Conservation (phyloP, 2,888 invertebrate species). For the Rotaria magnacalcarata region DNA sequence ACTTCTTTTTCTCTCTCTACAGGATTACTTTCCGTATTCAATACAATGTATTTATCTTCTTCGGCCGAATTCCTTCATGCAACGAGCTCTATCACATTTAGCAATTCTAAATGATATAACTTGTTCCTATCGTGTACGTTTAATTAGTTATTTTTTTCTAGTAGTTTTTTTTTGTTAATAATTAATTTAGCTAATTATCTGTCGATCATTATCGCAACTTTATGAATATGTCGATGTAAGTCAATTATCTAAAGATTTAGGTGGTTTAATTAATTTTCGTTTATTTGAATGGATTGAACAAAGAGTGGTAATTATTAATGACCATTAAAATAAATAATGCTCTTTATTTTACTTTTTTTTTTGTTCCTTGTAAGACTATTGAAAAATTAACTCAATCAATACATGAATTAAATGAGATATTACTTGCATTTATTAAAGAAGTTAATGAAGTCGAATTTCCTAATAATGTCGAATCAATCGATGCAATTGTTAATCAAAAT, state of each 20-base stretch:
- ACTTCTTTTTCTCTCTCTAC: constrained; percentile 49
- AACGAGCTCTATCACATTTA: constrained; percentile 78
- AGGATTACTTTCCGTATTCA: constrained; percentile 87
- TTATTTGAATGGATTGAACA: constrained; percentile 95
- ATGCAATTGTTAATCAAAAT: constrained; percentile 54
- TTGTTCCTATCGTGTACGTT: not conserved
- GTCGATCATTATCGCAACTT: constrained; percentile 77
- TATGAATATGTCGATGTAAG: constrained; percentile 76
- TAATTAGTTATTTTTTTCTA: not conserved
- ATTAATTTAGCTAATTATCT: constrained; percentile 66
- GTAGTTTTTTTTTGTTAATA: not conserved
- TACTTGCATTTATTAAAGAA: constrained; percentile 70
- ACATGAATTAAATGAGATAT: not conserved
- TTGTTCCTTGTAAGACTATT: not conserved
- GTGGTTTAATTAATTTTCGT: constrained; percentile 80
- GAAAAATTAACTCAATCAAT: constrained; percentile 36
- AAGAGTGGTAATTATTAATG: constrained; percentile 69
- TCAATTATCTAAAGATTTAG: constrained; percentile 81
- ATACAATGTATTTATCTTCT: constrained; percentile 88
- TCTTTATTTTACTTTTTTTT: not conserved
- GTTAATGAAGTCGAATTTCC: constrained; percentile 86
- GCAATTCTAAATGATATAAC: constrained; percentile 34
- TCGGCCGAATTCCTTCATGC: constrained; percentile 85
- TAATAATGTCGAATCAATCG: constrained; percentile 83
- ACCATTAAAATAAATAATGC: not conserved